Evolutionary conservation across 2,888 invertebrate genomes (phyloP).

Genomic region (Diarsia dahlii): DNA sequence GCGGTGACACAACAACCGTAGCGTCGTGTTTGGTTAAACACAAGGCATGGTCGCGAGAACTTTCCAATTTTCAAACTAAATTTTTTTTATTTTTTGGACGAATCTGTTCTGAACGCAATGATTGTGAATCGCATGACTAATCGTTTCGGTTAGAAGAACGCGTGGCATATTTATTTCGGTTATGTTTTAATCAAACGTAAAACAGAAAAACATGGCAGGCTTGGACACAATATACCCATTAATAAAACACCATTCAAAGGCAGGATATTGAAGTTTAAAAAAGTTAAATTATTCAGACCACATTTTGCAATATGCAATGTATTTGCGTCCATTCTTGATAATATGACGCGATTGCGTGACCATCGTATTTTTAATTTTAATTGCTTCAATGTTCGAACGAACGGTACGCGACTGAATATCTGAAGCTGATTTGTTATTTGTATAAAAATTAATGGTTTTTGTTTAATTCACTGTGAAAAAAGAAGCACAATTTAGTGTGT

Average conservation of each 20-base stretch:
- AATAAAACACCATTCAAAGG: neutral
- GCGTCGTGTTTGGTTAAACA: neutral
- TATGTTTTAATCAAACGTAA: neutral
- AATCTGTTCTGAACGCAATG: neutral
- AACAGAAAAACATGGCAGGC: neutral
- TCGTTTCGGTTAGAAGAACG: neutral
- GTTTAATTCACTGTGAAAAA: neutral
- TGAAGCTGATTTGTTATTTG: neutral
- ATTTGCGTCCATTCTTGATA: conserved; percentile 9
- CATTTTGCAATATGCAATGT: neutral
- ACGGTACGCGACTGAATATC: conserved; percentile 10
- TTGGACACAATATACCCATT: neutral
- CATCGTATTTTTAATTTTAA: conserved; percentile 28
- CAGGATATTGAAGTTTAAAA: conserved; percentile 2
- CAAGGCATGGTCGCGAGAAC: neutral
- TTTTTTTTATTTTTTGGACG: too few species aligned
- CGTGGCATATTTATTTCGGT: neutral
- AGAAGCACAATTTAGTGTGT: too few species aligned
- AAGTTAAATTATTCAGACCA: conserved; percentile 21
- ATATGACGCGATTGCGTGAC: conserved; percentile 1
- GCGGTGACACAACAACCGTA: neutral
- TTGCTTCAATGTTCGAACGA: conserved; percentile 6
- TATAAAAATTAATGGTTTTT: conserved; percentile 10
- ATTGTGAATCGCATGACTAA: neutral
- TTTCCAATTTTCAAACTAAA: too few species aligned